Base-by-base conservation (phyloP, 2,888 invertebrate genomes). In the Cyrtodaria siliqua region DNA sequence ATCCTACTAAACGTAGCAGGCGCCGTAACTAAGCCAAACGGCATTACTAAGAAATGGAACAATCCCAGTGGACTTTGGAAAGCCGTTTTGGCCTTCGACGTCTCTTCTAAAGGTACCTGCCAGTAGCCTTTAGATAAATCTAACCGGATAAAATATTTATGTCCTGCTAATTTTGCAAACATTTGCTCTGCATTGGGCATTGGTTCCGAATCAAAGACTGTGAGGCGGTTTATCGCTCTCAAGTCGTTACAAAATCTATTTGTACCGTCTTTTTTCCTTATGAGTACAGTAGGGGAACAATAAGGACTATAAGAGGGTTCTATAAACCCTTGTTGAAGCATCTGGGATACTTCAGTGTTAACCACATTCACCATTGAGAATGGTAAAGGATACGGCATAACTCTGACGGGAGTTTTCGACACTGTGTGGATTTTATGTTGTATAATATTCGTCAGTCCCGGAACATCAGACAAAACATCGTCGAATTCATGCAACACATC, bases 211-310 rank as follows among this genome's bases (percentile, higher is more conserved):
- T 82, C 81, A 67, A 81, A 85, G 9, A 74, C 56, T 12, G 82
- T 79, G 8, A 78, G 44, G 23, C 56, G 60, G 55, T 86, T 86
- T 0, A 82, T 42, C n/a, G 40, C 60, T 38, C 85, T 47, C 38
- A 82, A 83, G 62, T 86, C 81, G 38, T 83, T 74, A 62, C 81
- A 82, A 42, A 83, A 78, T 26, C 85, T 60, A 38, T 61, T 73
- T 1, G 64, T 56, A 2, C 66, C 60, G 63, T 81, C 84, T 26
- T 59, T 57, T 47, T 83, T 85, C 38, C 64, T 76, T 16, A 79
- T 75, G 9, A 82, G 29, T 1, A 84, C 73, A 14, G 78, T 40
- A 33, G 84, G 83, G 9, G 82, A 69, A 23, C 68, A 63, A 64
- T 79, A 86, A 38, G 79, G 70, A 47, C 67, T 68, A 23, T 63